Evolutionary conservation across 23 tunicate genomes (phyloP).

Genomic region (Trididemnum miniatum): DNA sequence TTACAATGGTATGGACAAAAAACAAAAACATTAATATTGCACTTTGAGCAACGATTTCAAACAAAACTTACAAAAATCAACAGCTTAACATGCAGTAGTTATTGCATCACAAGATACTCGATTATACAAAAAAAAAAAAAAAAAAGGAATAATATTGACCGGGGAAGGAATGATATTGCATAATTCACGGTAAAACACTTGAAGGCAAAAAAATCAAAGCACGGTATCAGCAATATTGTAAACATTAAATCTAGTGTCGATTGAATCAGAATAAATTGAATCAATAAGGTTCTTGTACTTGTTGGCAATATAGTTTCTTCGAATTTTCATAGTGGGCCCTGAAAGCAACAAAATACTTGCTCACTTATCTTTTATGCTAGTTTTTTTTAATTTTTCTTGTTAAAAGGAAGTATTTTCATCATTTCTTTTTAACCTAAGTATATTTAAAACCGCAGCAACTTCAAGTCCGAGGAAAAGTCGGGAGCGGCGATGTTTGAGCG

Average conservation of each 20-base stretch:
- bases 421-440: too few relatives aligned
- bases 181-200: background rate
- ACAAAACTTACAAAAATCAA: too few relatives aligned
- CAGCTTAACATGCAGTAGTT: too few relatives aligned
- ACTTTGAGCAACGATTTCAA: background rate
- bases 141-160: background rate
- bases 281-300: conserved; percentile 31
- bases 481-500: too few relatives aligned
- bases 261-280: conserved; percentile 22
- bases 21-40: too few relatives aligned
- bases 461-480: too few relatives aligned
- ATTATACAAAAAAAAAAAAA: background rate
- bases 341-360: background rate
- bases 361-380: too few relatives aligned
- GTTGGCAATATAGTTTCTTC: conserved; percentile 8
- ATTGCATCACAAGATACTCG: background rate
- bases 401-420: too few relatives aligned
- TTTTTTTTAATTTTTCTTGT: too few relatives aligned
- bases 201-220: background rate
- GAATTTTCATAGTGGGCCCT: conserved; percentile 40
- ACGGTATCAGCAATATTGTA: background rate
- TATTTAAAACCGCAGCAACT: too few relatives aligned
- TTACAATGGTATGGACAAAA: too few relatives aligned
- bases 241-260: background rate
- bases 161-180: too few relatives aligned